phyloP scores from a whole-genome alignment of 2,113 vertebrate species.

The Odocoileus virginianus region DNA sequence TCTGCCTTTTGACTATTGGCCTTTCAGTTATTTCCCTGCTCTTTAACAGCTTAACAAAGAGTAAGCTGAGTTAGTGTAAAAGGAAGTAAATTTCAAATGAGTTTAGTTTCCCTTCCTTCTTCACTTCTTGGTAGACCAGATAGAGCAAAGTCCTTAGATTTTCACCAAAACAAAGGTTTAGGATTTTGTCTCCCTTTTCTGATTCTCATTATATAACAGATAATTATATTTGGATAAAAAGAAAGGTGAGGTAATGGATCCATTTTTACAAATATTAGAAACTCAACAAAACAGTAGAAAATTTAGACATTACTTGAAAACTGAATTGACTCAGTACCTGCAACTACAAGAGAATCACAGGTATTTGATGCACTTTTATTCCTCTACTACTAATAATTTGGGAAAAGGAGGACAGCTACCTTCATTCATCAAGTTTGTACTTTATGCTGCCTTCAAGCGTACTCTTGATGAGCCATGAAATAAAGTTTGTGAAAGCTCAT shows the following conservation, averaged over 20 bases:
- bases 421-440: neutral
- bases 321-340: neutral
- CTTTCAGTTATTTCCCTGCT: constrained; percentile 23
- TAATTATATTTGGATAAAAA: constrained; percentile 12
- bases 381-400: neutral
- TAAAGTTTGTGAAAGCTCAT: constrained; percentile 20
- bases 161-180: constrained; percentile 41
- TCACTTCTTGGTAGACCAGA: neutral
- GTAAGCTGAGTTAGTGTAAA: constrained; percentile 39
- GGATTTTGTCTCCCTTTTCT: neutral
- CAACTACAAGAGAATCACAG: neutral
- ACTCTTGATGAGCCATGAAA: neutral
- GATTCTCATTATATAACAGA: neutral
- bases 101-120: neutral
- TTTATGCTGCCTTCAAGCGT: neutral
- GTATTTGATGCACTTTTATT: neutral
- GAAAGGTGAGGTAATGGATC: neutral
- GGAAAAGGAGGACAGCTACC: neutral
- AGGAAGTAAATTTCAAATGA: constrained; percentile 11
- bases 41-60: neutral
- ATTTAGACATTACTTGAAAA: constrained; percentile 20
- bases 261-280: constrained; percentile 9
- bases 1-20: neutral
- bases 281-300: neutral
- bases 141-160: neutral